phyloP scores from a whole-genome alignment of 2,888 invertebrate species.

The Xestia c-nigrum region DNA sequence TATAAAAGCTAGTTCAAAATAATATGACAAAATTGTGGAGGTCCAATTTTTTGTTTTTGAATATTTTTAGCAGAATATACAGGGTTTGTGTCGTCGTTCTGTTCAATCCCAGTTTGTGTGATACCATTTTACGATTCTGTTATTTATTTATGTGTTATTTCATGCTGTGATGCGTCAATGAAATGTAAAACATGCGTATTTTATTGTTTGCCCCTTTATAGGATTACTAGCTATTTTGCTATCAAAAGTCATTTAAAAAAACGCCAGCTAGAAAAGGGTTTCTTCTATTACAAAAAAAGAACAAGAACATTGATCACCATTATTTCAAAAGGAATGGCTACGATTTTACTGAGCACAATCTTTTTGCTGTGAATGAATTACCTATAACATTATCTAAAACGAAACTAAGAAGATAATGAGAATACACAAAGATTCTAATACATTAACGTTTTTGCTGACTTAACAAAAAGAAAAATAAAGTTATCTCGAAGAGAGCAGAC shows the following conservation, averaged over 20 bases:
- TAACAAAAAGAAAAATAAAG: slow-evolving; percentile 25
- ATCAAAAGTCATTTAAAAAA: background rate
- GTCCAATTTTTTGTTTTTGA: background rate
- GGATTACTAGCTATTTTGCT: background rate
- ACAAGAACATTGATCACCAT: background rate
- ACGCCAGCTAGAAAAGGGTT: too few species aligned
- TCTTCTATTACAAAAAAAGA: background rate
- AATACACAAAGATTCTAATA: slow-evolving; percentile 5
- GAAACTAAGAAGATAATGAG: background rate
- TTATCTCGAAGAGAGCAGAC: slow-evolving; percentile 36
- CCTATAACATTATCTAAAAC: background rate
- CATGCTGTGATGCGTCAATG: background rate
- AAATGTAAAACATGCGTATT: slow-evolving; percentile 3
- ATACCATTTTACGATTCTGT: slow-evolving; percentile 2
- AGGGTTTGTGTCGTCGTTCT: too few species aligned
- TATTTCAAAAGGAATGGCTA: background rate
- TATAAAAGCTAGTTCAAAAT: background rate
- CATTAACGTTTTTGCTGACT: slow-evolving; percentile 32
- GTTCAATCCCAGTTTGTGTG: too few species aligned
- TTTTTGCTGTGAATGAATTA: background rate
- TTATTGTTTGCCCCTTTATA: too few species aligned
- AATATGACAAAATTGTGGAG: background rate
- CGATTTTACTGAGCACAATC: background rate
- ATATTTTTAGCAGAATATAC: background rate
- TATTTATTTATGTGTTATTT: slow-evolving; percentile 19